A percentile compares a stretch with the other conserved stretches of the same genome.
Conservation (phyloP, 1,140 invertebrate species). For the Bombus pascuorum region DNA sequence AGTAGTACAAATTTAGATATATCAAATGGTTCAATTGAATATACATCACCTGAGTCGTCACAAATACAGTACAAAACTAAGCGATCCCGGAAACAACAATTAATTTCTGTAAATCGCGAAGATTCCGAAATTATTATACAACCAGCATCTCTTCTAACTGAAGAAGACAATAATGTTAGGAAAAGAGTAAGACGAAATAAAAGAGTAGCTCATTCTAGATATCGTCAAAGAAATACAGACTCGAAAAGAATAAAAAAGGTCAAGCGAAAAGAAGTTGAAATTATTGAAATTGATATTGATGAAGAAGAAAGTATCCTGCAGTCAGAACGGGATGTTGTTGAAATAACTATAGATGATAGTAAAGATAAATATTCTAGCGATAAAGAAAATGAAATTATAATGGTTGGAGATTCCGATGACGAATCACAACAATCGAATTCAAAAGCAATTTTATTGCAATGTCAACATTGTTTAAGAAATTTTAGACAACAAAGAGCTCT, state of each 20-base stretch:
- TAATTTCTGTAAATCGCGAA: conserved; percentile 77
- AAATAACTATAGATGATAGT: conserved; percentile 76
- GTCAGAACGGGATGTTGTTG: conserved; percentile 65
- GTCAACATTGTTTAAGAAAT: conserved; percentile 70
- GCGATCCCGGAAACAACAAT: conserved; percentile 79
- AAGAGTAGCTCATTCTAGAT: conserved; percentile 67
- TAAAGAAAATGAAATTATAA: conserved; percentile 81
- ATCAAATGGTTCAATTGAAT: conserved; percentile 29
- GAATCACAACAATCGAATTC: conserved; percentile 33
- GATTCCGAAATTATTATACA: conserved; percentile 82
- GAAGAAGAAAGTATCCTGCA: conserved; percentile 68
- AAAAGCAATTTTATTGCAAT: conserved; percentile 58
- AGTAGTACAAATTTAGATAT: conserved; percentile 43
- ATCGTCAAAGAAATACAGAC: conserved; percentile 54
- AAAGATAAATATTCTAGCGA: conserved; percentile 81
- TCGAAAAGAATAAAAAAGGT: conserved; percentile 67
- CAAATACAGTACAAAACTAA: conserved; percentile 70
- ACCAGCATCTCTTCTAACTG: conserved; percentile 72
- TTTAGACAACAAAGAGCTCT: conserved; percentile 73
- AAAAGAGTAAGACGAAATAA: conserved; percentile 73
- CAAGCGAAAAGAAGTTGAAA: conserved; percentile 73
- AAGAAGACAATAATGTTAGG: conserved; percentile 71
- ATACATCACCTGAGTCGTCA: conserved; percentile 19
- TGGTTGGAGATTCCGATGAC: conserved; percentile 78
- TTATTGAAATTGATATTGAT: conserved; percentile 79